Conservation (phyloP, 2,888 invertebrate genomes). For the Catonia carolina region DNA sequence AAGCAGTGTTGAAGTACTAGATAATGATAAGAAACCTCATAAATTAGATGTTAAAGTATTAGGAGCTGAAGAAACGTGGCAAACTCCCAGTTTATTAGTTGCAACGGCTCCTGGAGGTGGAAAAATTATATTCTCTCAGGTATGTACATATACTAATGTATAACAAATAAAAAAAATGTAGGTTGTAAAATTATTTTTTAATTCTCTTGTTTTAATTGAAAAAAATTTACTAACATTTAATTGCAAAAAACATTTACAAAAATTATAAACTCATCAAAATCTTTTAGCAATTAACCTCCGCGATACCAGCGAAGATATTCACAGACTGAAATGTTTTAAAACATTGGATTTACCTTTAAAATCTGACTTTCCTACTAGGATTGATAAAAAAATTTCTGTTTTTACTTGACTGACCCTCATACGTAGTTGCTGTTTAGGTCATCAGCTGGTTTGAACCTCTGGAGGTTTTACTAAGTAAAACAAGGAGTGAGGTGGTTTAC, state of each 20-base stretch:
- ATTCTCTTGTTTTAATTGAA: not conserved
- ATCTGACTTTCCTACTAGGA: no score
- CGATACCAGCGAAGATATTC: no score
- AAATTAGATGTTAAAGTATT: conserved; percentile 68
- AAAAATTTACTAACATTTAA: not conserved
- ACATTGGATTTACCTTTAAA: no score
- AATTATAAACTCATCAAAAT: no score
- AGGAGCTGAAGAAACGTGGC: conserved; percentile 81
- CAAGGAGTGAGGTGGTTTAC: no score
- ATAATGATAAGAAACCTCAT: conserved; percentile 55
- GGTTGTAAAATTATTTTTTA: not conserved
- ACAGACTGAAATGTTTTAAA: no score
- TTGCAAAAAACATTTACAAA: not conserved
- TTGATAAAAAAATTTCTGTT: no score
- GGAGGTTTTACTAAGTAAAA: no score
- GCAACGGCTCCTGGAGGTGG: conserved; percentile 55
- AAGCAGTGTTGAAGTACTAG: conserved; percentile 47
- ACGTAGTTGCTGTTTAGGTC: no score
- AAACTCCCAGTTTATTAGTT: conserved; percentile 71
- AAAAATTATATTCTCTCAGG: conserved; percentile 73
- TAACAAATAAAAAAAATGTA: not conserved
- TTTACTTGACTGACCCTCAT: no score
- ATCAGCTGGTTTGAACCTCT: no score
- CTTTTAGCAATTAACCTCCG: no score
- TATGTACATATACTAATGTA: conserved; percentile 36